Evolutionary conservation across 2,113 vertebrate species (phyloP).

Genomic region (Cisticola juncidis): DNA sequence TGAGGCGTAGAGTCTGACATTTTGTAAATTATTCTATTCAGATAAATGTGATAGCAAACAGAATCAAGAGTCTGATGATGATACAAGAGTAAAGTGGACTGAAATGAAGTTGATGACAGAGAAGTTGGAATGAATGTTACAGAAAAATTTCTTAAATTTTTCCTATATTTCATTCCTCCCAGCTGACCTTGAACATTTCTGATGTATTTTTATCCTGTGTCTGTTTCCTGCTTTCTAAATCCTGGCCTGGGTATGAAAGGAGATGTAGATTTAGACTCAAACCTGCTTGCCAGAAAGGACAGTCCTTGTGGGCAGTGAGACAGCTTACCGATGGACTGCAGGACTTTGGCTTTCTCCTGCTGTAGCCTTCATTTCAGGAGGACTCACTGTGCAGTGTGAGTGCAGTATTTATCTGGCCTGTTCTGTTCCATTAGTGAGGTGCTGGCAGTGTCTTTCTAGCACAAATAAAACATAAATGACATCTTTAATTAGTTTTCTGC

Average conservation of each 20-base stretch:
- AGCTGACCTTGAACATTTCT: background rate
- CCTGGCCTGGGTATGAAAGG: background rate
- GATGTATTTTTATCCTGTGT: background rate
- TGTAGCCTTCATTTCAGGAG: background rate
- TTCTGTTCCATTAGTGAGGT: background rate
- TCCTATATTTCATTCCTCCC: background rate
- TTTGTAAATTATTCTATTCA: background rate
- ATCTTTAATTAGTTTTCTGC: slow-evolving; percentile 1
- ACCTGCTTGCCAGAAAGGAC: background rate
- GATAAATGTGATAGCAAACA: background rate
- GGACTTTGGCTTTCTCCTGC: background rate
- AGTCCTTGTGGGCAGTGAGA: background rate
- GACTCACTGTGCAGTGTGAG: background rate
- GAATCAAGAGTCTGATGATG: background rate
- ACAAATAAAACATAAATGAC: background rate
- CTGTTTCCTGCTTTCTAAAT: background rate
- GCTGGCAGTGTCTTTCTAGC: background rate
- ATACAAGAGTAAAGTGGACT: background rate
- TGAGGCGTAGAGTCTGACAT: background rate
- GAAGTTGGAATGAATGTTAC: background rate
- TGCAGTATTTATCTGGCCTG: background rate
- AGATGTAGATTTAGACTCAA: background rate
- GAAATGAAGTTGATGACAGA: background rate
- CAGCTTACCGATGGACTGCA: background rate
- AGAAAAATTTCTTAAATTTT: background rate